Evolutionary conservation across 2,888 invertebrate genomes (phyloP).

Genomic region (Allacma fusca): DNA sequence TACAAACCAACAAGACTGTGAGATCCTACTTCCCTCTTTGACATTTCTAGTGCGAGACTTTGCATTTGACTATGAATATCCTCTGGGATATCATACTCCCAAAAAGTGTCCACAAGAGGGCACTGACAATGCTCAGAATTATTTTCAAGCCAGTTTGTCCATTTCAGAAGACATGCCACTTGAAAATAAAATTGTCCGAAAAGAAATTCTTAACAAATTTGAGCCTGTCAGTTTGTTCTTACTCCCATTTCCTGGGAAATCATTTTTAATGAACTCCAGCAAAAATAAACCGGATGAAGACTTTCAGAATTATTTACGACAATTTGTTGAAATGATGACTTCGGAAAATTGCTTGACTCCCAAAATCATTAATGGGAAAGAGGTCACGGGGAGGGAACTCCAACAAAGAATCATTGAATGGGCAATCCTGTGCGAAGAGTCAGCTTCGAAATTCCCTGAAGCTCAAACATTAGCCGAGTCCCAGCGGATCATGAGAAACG

Average conservation of each 20-base stretch:
- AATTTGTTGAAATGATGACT: not conserved
- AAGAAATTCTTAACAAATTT: not conserved
- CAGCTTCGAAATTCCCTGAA: not conserved
- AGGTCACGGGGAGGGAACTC: not conserved
- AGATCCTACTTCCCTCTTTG: not conserved
- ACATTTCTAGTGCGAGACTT: conserved; percentile 6
- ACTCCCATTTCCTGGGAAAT: not conserved
- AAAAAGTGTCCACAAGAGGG: not conserved
- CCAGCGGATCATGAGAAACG: not conserved
- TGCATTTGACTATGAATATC: conserved; percentile 13
- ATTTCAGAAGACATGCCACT: not conserved
- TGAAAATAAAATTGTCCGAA: conserved; percentile 14
- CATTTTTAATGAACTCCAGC: not conserved
- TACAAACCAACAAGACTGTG: not conserved
- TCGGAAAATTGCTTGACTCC: not conserved
- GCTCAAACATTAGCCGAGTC: not conserved
- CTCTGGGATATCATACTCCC: not conserved
- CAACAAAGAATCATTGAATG: not conserved
- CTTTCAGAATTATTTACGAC: not conserved
- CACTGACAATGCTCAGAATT: conserved; percentile 7
- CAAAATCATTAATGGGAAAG: not conserved
- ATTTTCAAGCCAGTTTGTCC: not conserved
- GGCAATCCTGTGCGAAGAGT: not conserved
- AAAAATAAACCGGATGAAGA: conserved; percentile 3
- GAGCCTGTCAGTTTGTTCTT: not conserved